Evolutionary conservation across 64 coral and sea anemone genomes (phyloP).

Genomic region (Montipora sp.): DNA sequence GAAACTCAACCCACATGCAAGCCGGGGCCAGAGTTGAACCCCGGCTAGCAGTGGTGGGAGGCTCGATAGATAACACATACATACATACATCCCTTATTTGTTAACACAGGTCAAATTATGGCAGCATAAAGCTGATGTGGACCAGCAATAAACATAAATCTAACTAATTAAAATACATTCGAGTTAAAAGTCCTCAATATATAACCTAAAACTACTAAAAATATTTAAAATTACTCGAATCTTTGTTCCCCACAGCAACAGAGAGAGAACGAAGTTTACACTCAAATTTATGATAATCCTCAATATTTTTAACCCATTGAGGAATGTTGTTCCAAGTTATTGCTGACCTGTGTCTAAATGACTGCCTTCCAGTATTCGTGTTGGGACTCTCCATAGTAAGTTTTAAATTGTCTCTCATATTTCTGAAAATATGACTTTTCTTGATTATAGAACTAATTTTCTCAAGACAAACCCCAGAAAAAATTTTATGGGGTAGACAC

Average conservation of each 20-base stretch:
- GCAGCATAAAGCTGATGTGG: too few relatives aligned
- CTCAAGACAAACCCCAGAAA: background rate
- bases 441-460: background rate
- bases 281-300: too few relatives aligned
- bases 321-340: background rate
- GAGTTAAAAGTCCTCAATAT: background rate
- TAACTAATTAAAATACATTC: background rate
- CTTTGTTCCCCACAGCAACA: background rate
- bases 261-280: too few relatives aligned
- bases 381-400: background rate
- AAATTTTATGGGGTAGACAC: slow-evolving; percentile 1
- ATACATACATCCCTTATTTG: background rate
- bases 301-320: background rate
- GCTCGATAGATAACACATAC: too few relatives aligned
- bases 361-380: background rate
- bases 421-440: background rate
- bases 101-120: too few relatives aligned
- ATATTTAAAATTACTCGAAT: background rate
- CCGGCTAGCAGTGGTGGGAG: too few relatives aligned
- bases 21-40: too few relatives aligned
- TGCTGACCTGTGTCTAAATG: slow-evolving; percentile 1
- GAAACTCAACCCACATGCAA: too few relatives aligned
- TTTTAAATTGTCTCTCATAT: background rate
- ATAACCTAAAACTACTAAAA: background rate
- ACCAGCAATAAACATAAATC: too few relatives aligned